Evolutionary conservation across 2,888 invertebrate genomes (phyloP).

Genomic region (Pasiphila rectangulata): DNA sequence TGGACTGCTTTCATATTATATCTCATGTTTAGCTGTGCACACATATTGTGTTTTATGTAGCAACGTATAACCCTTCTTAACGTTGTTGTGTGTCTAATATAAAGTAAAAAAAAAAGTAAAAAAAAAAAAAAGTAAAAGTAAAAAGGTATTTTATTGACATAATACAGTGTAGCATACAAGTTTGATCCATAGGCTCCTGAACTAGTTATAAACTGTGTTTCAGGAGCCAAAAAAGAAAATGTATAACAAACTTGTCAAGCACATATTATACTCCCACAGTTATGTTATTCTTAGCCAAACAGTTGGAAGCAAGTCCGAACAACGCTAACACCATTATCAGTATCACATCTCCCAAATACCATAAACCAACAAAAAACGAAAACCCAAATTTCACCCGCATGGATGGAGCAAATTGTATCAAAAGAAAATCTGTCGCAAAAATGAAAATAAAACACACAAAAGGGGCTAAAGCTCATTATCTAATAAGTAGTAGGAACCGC

Average conservation of each 20-base stretch:
- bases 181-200: no score
- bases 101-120: no score
- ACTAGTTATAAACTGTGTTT: no score
- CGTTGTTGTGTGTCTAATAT: no score
- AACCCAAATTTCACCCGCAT: slow-evolving; percentile 9
- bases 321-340: neutral
- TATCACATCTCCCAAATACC: slow-evolving; percentile 14
- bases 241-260: neutral
- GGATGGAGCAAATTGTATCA: slow-evolving; percentile 22
- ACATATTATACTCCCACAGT: neutral
- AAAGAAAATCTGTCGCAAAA: slow-evolving; percentile 32
- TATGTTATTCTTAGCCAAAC: neutral
- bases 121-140: no score
- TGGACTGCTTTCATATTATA: no score
- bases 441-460: slow-evolving; percentile 31
- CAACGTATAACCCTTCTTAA: no score
- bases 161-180: no score
- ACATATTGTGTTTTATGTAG: no score
- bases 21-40: no score
- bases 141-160: no score
- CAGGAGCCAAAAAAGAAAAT: no score
- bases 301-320: neutral
- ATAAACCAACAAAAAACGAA: slow-evolving; percentile 13
- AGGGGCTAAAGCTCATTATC: slow-evolving; percentile 39
- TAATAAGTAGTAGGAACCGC: slow-evolving; percentile 40